These are phyloP conservation scores for Schizotus pectinicornis DNA, from an alignment of 2,888 invertebrate genomes.

Conservation along the genomic window DNA sequence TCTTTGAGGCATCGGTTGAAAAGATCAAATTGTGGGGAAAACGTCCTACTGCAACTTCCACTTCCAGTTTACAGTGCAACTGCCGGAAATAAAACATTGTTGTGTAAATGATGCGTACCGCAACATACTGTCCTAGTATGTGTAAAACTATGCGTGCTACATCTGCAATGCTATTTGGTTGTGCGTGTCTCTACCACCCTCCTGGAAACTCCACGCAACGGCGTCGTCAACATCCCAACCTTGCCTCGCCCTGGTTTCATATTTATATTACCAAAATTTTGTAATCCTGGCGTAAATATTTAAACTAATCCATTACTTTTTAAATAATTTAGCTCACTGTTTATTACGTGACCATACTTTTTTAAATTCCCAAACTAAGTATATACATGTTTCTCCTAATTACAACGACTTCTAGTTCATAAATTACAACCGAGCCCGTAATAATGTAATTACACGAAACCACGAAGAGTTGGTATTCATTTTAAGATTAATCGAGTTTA, in stretches of 20 bases:
- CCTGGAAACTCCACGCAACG: conserved; percentile 21
- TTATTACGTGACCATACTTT: conserved; percentile 24
- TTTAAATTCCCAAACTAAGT: conserved; percentile 21
- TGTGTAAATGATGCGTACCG: conserved; percentile 35
- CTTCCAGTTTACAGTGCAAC: conserved; percentile 41
- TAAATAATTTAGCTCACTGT: conserved; percentile 24
- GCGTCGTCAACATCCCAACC: conserved; percentile 23
- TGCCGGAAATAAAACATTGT: conserved; percentile 50
- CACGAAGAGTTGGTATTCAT: too few relatives aligned
- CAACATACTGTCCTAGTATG: conserved; percentile 46
- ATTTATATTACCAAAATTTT: conserved; percentile 25
- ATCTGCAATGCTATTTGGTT: conserved; percentile 50
- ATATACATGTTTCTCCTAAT: conserved; percentile 24
- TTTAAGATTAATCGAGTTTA: too few relatives aligned
- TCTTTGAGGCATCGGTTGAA: too few relatives aligned
- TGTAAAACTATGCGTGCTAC: conserved; percentile 53
- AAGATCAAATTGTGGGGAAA: too few relatives aligned
- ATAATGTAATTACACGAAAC: conserved; percentile 24
- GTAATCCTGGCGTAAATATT: conserved; percentile 25
- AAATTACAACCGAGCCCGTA: conserved; percentile 17
- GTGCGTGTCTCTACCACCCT: conserved; percentile 44
- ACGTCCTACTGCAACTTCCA: conserved; percentile 29
- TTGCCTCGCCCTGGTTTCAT: conserved; percentile 28
- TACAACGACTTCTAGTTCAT: conserved; percentile 27
- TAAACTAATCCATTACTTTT: conserved; percentile 28